Evolutionary conservation across 2,888 invertebrate genomes (phyloP), one percentile per base, ranked within the genome.

Genomic region (Phengaris alcon): DNA sequence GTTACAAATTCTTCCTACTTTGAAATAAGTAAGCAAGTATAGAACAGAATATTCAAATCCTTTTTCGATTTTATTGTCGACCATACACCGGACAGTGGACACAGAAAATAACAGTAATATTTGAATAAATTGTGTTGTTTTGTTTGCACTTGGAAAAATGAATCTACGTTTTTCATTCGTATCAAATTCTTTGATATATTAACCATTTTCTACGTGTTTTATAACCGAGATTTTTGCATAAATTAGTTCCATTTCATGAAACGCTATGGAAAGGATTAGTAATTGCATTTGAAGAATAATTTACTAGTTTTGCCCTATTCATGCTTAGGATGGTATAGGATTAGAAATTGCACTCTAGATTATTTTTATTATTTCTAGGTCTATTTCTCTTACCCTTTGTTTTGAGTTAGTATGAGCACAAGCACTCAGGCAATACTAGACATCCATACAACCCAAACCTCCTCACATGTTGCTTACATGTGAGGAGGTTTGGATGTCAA

Each of bases 61-160:
- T 22, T 57, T n/a, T 73, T 73, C 73, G 6, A 70, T 74, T 76
- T 69, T 77, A 76, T 72, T 86, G 86, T 85, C 76, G 83, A 86
- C 88, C 80, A 80, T 90, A 86, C 87, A 54, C 79, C 77, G 78
- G 88, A 88, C 91, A 88, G 87, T 83, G 81, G 35, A 82, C 84
- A 87, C 86, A 86, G 85, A 90, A 91, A 93, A 91, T 91, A 93
- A 93, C 92, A 91, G 90, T 84, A 88, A 88, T 90, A 91, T 91
- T 93, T 82, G 90, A 92, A 93, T 92, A 91, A 89, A 88, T 90
- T 87, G 86, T 79, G 85, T 86, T 68, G 85, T 88, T 68, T 75
- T 78, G 76, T 77, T 76, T 76, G 77, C 82, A 83, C 82, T 82
- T 80, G 82, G 83, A 85, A 86, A 87, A 87, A 85, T 87, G 80